These are phyloP conservation scores for Diploptera punctata DNA, from an alignment of 2,888 invertebrate species.

Conservation along the genomic window DNA sequence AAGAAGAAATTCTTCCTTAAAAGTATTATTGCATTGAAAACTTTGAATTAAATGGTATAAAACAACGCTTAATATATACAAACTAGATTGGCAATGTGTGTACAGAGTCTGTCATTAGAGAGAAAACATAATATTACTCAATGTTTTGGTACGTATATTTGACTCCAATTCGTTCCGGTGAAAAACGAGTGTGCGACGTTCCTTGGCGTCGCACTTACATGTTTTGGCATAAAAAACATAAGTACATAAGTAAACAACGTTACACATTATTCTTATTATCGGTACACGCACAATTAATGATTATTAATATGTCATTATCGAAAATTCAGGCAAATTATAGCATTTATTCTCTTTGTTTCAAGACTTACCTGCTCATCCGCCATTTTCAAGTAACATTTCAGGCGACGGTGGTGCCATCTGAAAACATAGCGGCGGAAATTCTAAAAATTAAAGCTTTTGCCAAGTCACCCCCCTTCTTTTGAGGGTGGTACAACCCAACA, in stretches of 20 bases:
- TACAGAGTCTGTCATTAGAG: constrained; percentile 1
- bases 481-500: neutral
- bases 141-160: constrained; percentile 34
- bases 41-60: neutral
- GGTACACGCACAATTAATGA: neutral
- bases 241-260: neutral
- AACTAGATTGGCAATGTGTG: neutral
- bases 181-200: constrained; percentile 20
- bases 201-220: constrained; percentile 33
- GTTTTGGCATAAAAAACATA: constrained; percentile 11
- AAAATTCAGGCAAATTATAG: neutral
- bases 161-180: constrained; percentile 30
- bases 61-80: neutral
- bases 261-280: neutral
- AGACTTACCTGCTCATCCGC: constrained; percentile 79
- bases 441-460: neutral
- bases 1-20: neutral
- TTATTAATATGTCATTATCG: neutral
- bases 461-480: neutral
- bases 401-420: constrained; percentile 47
- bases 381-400: constrained; percentile 66
- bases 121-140: neutral
- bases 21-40: neutral
- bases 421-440: constrained; percentile 45
- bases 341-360: constrained; percentile 49